Conservation (phyloP, 2,888 invertebrate species). For the Tipula helvola region DNA sequence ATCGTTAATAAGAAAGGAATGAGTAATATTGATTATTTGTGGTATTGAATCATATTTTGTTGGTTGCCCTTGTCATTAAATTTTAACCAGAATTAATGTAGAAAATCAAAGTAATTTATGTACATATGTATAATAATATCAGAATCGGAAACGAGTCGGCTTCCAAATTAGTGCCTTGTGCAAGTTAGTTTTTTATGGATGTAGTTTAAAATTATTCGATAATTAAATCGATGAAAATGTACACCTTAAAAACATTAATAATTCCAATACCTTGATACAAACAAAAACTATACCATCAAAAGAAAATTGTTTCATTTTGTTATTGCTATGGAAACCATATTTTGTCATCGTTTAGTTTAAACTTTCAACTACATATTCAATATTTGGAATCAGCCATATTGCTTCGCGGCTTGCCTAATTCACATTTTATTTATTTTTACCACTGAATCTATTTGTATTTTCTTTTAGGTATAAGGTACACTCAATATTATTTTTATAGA, state of each 20-base stretch:
- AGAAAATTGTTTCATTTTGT: neutral
- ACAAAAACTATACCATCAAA: neutral
- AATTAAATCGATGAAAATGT: too few relatives aligned
- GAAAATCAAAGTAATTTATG: neutral
- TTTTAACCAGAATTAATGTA: neutral
- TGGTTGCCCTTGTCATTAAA: neutral
- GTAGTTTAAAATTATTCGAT: too few relatives aligned
- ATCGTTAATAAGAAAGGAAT: neutral
- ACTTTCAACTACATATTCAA: neutral
- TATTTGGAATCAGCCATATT: neutral
- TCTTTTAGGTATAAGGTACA: neutral
- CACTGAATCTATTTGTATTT: neutral
- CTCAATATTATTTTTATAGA: too few relatives aligned
- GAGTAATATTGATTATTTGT: neutral
- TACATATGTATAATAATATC: neutral
- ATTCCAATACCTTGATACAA: too few relatives aligned
- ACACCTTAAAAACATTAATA: too few relatives aligned
- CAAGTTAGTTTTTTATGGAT: too few relatives aligned
- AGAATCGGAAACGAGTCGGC: too few relatives aligned
- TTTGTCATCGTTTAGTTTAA: neutral
- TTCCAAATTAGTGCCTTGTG: too few relatives aligned
- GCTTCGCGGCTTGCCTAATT: neutral
- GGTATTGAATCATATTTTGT: neutral
- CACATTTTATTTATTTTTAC: neutral
- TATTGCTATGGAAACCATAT: neutral